Conservation (phyloP, 2,113 vertebrate species). For the Lucifuga dentata region DNA sequence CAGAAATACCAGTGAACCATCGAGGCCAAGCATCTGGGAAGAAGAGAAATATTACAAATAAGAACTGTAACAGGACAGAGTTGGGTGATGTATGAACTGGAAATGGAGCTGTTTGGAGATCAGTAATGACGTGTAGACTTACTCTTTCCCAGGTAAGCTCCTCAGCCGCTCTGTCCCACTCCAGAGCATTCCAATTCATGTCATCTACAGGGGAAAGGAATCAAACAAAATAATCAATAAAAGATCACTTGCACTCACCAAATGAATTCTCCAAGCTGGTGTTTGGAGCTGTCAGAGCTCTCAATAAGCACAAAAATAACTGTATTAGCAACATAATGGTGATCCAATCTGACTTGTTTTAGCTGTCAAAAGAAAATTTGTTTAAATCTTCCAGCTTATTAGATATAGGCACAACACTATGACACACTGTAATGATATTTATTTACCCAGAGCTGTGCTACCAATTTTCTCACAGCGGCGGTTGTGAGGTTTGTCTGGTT, state of each 20-base stretch:
- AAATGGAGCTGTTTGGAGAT: neutral
- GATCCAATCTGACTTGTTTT: neutral
- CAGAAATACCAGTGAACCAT: slow-evolving; percentile 97
- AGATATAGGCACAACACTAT: neutral
- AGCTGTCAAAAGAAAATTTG: neutral
- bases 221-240: neutral
- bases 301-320: slow-evolving; percentile 22
- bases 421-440: too few species aligned
- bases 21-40: slow-evolving; percentile 95
- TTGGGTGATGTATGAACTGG: neutral
- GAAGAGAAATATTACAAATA: slow-evolving; percentile 7
- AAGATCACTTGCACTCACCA: too few species aligned
- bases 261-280: too few species aligned
- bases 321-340: neutral
- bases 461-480: too few species aligned
- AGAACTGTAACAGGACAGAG: neutral
- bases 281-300: slow-evolving; percentile 8
- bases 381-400: neutral
- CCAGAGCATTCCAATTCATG: slow-evolving; percentile 99
- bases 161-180: slow-evolving; percentile 98
- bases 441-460: too few species aligned
- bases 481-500: too few species aligned
- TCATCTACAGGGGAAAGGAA: slow-evolving; percentile 85
- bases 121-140: slow-evolving; percentile 51
- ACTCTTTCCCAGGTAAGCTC: slow-evolving; percentile 99